A percentile compares a stretch with the other conserved stretches of the same genome.
phyloP scores from a whole-genome alignment of 2,113 vertebrate species.

The Serilophus lunatus region DNA sequence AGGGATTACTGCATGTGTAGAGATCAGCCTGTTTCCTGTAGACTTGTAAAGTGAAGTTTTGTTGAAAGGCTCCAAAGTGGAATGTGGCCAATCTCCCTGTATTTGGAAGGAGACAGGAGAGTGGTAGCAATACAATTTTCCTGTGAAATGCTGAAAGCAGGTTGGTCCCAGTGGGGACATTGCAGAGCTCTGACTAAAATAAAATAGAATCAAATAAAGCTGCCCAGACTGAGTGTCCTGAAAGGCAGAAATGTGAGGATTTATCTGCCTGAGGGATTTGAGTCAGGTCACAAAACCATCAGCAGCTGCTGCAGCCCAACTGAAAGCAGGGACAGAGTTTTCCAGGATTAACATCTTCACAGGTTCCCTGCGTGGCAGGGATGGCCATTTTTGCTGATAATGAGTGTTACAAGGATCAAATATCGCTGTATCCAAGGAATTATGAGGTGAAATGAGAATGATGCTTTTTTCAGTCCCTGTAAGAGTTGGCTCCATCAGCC shows the following conservation, averaged over 20 bases:
- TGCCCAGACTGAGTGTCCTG: background rate
- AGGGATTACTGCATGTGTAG: background rate
- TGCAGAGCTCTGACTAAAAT: background rate
- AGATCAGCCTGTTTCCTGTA: background rate
- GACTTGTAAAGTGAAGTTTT: background rate
- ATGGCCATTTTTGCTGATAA: background rate
- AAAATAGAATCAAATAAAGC: background rate
- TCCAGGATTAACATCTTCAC: background rate
- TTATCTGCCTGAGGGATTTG: background rate
- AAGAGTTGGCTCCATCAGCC: background rate
- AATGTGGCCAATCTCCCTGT: background rate
- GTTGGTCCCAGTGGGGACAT: background rate
- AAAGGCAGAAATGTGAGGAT: background rate
- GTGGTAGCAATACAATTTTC: background rate
- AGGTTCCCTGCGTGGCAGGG: background rate
- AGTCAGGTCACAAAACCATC: slow-evolving; percentile 3
- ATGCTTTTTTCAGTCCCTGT: background rate
- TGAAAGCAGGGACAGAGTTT: background rate
- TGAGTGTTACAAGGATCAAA: background rate
- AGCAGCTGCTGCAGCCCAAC: background rate
- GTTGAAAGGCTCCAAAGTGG: background rate
- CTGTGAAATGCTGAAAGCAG: background rate
- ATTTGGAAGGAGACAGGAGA: background rate
- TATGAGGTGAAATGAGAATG: slow-evolving; percentile 20
- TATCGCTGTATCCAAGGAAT: background rate